Conservation (phyloP, 1,140 invertebrate species). For the Macrobrachium rosenbergii region DNA sequence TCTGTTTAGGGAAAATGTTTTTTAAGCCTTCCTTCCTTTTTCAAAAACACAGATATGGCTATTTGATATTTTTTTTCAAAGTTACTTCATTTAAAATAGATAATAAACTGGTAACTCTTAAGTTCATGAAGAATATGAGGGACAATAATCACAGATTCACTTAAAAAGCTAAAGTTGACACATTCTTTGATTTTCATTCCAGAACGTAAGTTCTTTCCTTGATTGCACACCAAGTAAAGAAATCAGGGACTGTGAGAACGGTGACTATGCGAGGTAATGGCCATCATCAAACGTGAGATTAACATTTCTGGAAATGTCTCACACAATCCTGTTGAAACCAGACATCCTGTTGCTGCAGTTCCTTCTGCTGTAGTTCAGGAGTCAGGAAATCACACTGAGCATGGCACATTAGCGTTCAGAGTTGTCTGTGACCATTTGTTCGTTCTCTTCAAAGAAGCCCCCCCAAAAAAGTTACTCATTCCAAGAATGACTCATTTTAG, state of each 20-base stretch:
- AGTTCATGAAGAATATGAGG: conserved; percentile 16
- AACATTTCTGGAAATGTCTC: conserved; percentile 60
- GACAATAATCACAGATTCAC: not conserved
- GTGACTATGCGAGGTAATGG: conserved; percentile 55
- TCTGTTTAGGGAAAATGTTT: not conserved
- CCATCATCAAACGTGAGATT: conserved; percentile 57
- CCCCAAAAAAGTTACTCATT: conserved; percentile 17
- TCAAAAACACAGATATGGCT: too few species aligned
- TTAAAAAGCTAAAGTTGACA: conserved; percentile 34
- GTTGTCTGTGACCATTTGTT: conserved; percentile 55
- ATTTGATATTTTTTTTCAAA: not conserved
- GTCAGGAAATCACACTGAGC: conserved; percentile 54
- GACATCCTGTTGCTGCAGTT: conserved; percentile 54
- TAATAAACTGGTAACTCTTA: conserved; percentile 35
- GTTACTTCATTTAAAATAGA: not conserved
- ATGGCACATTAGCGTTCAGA: conserved; percentile 58
- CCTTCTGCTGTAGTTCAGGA: conserved; percentile 59
- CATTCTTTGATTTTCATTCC: conserved; percentile 61
- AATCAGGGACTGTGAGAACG: conserved; percentile 59
- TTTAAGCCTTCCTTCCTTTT: not conserved
- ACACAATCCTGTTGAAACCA: conserved; percentile 59
- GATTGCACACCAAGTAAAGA: conserved; percentile 54
- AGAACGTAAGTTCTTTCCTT: conserved; percentile 62
- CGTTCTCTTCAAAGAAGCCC: conserved; percentile 45
- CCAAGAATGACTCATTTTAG: conserved; percentile 17